Conservation (phyloP, 1,140 invertebrate genomes). For the Pogonomyrmex barbatus region DNA sequence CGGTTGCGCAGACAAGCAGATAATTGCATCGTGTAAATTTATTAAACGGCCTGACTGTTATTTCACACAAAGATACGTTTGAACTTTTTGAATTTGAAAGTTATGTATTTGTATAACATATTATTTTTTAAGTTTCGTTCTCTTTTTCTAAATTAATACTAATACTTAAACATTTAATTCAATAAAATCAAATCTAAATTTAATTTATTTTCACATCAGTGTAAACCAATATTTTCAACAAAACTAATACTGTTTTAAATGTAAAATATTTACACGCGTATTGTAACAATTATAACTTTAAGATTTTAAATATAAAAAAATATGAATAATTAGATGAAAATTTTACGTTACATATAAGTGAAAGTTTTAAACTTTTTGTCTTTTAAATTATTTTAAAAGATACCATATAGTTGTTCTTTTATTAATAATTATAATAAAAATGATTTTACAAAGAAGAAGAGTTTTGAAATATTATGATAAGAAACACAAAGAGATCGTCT, state of each 20-base stretch:
- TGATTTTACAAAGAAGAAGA: background rate
- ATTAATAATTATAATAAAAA: constrained; percentile 8
- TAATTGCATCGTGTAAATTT: constrained; percentile 59
- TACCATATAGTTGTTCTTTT: background rate
- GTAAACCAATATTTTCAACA: background rate
- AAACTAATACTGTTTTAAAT: background rate
- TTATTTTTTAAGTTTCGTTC: background rate
- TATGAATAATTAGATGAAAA: background rate
- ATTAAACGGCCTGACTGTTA: constrained; percentile 6
- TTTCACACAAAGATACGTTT: background rate
- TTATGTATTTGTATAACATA: background rate
- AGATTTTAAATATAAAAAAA: constrained; percentile 2
- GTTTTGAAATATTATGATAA: background rate
- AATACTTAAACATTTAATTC: background rate
- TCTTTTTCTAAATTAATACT: background rate
- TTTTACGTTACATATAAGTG: background rate
- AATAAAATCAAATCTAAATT: background rate
- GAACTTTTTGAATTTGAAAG: background rate
- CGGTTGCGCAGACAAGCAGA: constrained; percentile 40
- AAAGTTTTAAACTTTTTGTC: background rate
- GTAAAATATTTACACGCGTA: no score
- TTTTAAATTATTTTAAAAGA: background rate
- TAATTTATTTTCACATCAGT: background rate
- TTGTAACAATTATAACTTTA: no score
- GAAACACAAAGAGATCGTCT: constrained; percentile 8